Base-by-base conservation (phyloP, 1,140 invertebrate species). In the Paramacrobiotus metropolitanus region DNA sequence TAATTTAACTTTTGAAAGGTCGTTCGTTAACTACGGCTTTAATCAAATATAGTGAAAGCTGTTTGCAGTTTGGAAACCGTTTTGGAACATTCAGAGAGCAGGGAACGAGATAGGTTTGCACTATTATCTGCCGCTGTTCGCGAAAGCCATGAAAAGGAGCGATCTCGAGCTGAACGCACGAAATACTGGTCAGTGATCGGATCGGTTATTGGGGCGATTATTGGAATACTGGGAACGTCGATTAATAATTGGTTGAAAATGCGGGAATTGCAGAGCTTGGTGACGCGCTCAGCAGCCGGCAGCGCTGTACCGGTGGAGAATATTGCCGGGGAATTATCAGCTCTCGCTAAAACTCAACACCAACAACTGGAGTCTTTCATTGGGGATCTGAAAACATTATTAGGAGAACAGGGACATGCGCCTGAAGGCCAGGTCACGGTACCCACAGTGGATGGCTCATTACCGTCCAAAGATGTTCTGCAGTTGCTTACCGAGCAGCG, bases 111-210 rank as follows among this genome's bases (percentile, higher is more conserved):
- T 60, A 70, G 76, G 31, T 85, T 85, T 68, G 72, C 77, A 1
- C 69, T 74, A 1, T 76, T 85, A 64, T 82, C 81, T 0, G 78
- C 79, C 9, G 78, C 81, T 1, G 75, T 84, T 0, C 78, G 83
- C 65, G 76, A 82, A 20, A 81, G 80, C 62, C 83, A 85, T 67
- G 83, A 85, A 67, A 77, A 81, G 63, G 83, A 85, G 69, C 69
- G 82, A 45, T 78, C 81, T 1, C 79, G 83, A 68, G 81, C 81
- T 18, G 82, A 84, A 68, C 75, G 80, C 65, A 85, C 83, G 61
- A 85, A 85, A 70, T 85, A 85, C 67, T 83, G 82, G 81, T 83
- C 82, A 60, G 77, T 85, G 55, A 79, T 83, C 24, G 82, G 81
- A 20, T 84, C 82, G 2, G 72, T 83, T 65, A 69, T 82, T 44